Base-by-base conservation (phyloP, 2,113 vertebrate species). In the Prochilodus magdalenae region DNA sequence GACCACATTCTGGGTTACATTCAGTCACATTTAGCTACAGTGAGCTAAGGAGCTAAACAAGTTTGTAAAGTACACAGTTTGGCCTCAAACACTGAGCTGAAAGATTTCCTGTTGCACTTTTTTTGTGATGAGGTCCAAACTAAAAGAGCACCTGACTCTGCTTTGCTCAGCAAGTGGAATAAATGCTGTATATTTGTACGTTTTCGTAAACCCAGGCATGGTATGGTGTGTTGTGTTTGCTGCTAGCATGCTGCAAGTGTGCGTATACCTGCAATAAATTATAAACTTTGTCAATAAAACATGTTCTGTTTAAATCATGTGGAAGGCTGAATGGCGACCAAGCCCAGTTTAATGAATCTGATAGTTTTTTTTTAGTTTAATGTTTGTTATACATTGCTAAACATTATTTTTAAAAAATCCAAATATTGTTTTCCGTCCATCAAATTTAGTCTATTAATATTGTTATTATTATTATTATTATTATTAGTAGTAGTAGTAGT, bases 261-360 rank as follows among this genome's bases (percentile, higher is more conserved):
- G 85, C 85, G 86, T 91, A 87, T 94, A 92, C 94, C 93, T 94
- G 94, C 89, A 36, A 94, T 96, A 96, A 96, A 96, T 95, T 94
- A 95, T 95, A 92, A 93, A 93, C 83, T 89, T 94, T 94, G 94
- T 90, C 89, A 83, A 95, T 93, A 91, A 95, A 94, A 94, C 95
- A 96, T 96, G 96, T 96, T 95, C 94, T 94, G 94, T 95, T 96
- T 95, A 95, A 96, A 95, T 85, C 55, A 11, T 71, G 75, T 44
- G 30, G 29, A 73, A 63, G 69, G n/a, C 11, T 66, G 36, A 4
- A 36, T n/a, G 27, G 26, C 6, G 16, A 62, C 55, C 27, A 26
- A 73, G 51, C 22, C 33, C 3, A 36, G 33, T 36, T 36, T 36
- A 36, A 36, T 44, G 11, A 44, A 10, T 44, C 40, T 44, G 40